Evolutionary conservation across 2,888 invertebrate genomes (phyloP), one percentile per base, ranked within the genome.

Genomic region (Teleogryllus oceanicus): DNA sequence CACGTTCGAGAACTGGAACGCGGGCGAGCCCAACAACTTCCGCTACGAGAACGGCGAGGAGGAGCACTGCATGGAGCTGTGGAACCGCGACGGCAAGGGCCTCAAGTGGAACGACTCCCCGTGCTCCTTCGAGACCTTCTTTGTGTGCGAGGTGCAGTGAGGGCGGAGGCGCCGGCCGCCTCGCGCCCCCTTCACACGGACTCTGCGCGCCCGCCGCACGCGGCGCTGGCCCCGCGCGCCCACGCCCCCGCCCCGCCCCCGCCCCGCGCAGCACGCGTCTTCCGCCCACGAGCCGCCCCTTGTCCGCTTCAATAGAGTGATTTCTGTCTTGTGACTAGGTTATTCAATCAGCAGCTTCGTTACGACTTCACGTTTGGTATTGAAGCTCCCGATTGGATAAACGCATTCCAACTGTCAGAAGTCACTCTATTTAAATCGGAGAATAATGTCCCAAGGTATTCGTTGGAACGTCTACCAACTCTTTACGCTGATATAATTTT

Each of bases 81-180:
- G 96, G 96, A 94, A 96, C 88, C 90, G 96, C 83, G 96, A 96
- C 85, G 96, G 95, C 82, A 96, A 96, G 86, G 96, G 96, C 0
- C 89, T 96, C 18, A 96, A 95, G 86, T 96, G 96, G 96, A 96
- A 96, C 88, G 96, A 96, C 86, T 95, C 96, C 0, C 96, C 96
- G 0, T 96, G 96, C 87, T 96, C 95, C 82, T 96, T 96, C 85
- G 96, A 96, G 88, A 96, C 96, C 2, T 96, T 91, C 88, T 96
- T 96, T 88, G 94, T 96, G 80, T 96, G 96, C 87, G 96, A 96
- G 91, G 94, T 95, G 83, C 91, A 92, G 82, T 82, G 81, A 82
- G 13, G 13, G 12, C 74, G 13, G 49, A 20, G 37, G 37, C 37
- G 37, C 37, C 5, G 37, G 37, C 8, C 37, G 37, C 3, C 74